Conservation (phyloP, 2,797 vertebrate species). For the Myoxocephalus aenaeus region DNA sequence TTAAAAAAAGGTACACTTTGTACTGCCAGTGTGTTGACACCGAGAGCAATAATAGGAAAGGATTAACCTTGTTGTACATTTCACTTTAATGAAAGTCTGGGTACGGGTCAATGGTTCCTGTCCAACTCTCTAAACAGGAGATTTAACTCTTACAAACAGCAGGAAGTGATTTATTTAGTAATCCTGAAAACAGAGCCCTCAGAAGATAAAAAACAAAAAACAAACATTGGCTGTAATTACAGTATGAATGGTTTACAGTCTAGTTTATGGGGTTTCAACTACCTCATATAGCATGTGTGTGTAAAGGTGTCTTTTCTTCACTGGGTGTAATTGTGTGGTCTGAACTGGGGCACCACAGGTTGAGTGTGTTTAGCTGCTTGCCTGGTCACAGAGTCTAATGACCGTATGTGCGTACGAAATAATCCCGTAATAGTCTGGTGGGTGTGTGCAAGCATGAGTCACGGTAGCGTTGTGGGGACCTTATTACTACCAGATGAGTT, state of each 20-base stretch:
- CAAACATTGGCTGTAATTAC: conserved; percentile 5
- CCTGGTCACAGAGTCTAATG: conserved; percentile 60
- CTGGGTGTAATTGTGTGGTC: conserved; percentile 44
- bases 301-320: conserved; percentile 53
- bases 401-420: conserved; percentile 63
- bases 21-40: not conserved
- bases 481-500: conserved; percentile 87
- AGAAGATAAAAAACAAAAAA: conserved; percentile 2
- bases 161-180: conserved; percentile 54
- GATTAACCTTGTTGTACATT: conserved; percentile 31
- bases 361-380: conserved; percentile 48
- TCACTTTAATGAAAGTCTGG: conserved; percentile 24
- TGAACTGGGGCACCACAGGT: conserved; percentile 14
- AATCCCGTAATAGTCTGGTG: conserved; percentile 71
- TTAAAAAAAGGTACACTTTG: not conserved
- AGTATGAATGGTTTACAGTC: conserved; percentile 5
- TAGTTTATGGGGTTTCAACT: conserved; percentile 18
- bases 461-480: conserved; percentile 74
- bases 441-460: conserved; percentile 78
- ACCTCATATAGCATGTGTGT: not conserved
- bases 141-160: conserved; percentile 11
- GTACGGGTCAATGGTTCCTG: conserved; percentile 23
- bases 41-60: not conserved
- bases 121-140: conserved; percentile 9
- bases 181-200: conserved; percentile 9